phyloP scores from a whole-genome alignment of 2,888 invertebrate genomes.

The Leptopterna dolabrata region DNA sequence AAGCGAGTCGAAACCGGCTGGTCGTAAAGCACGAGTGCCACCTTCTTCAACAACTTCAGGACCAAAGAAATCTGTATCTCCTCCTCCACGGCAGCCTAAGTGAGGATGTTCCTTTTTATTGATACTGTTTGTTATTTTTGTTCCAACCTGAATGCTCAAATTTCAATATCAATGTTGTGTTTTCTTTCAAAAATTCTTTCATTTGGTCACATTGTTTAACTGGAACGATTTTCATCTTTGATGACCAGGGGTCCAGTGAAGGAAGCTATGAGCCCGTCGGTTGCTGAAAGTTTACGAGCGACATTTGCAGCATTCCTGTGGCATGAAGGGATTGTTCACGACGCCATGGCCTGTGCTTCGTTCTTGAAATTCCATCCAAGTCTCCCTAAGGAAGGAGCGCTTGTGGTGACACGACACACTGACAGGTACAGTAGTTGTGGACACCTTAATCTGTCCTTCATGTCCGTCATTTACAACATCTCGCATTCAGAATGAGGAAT shows the following conservation, averaged over 20 bases:
- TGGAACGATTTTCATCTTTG: neutral
- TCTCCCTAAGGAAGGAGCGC: constrained; percentile 81
- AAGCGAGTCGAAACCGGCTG: constrained; percentile 13
- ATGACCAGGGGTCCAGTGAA: constrained; percentile 73
- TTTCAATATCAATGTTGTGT: neutral
- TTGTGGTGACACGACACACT: constrained; percentile 75
- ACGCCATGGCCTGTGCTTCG: constrained; percentile 97
- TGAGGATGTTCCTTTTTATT: neutral
- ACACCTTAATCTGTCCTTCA: neutral
- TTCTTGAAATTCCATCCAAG: constrained; percentile 94
- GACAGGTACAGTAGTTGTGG: constrained; percentile 64
- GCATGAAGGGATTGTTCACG: constrained; percentile 97
- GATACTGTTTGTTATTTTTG: neutral
- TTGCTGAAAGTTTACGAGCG: constrained; percentile 91
- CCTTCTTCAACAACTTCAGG: neutral
- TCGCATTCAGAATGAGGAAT: too few species aligned
- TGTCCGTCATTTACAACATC: neutral
- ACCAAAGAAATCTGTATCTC: constrained; percentile 67
- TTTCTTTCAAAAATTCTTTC: neutral
- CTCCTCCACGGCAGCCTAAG: constrained; percentile 63
- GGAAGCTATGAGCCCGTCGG: constrained; percentile 89
- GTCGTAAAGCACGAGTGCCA: constrained; percentile 42
- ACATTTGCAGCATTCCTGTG: constrained; percentile 96
- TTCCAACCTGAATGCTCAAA: neutral
- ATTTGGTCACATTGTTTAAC: neutral